Conservation (phyloP, 2,888 invertebrate genomes). For the Trachelus stipa region DNA sequence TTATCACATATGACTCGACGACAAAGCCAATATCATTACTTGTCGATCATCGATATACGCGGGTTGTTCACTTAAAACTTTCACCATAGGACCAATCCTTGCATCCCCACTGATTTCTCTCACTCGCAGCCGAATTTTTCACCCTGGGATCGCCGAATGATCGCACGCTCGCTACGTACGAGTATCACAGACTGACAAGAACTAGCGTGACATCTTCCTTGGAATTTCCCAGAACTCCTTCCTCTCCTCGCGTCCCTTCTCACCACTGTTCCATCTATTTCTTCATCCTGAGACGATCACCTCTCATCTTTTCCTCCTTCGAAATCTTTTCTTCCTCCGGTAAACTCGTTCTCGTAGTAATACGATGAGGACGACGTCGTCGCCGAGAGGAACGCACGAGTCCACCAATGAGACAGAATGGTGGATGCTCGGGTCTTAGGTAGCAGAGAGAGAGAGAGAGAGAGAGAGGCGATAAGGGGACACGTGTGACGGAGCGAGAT, state of each 20-base stretch:
- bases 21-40: background rate
- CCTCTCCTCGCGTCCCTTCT: background rate
- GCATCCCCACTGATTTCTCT: background rate
- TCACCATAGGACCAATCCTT: background rate
- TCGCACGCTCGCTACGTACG: conserved; percentile 45
- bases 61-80: background rate
- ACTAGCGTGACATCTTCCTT: background rate
- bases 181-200: conserved; percentile 56
- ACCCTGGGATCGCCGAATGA: background rate
- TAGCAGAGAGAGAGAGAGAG: background rate
- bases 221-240: background rate
- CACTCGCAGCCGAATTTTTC: background rate
- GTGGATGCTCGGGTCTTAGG: background rate
- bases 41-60: conserved; percentile 7
- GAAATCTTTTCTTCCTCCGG: background rate
- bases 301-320: background rate
- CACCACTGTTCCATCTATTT: background rate
- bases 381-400: background rate
- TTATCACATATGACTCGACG: background rate
- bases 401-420: background rate
- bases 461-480: background rate
- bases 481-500: background rate
- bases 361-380: background rate
- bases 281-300: background rate
- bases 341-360: background rate